These are phyloP conservation scores for Epinephelus cyanopodus DNA, from an alignment of 2,113 vertebrate species.

Conservation along the genomic window DNA sequence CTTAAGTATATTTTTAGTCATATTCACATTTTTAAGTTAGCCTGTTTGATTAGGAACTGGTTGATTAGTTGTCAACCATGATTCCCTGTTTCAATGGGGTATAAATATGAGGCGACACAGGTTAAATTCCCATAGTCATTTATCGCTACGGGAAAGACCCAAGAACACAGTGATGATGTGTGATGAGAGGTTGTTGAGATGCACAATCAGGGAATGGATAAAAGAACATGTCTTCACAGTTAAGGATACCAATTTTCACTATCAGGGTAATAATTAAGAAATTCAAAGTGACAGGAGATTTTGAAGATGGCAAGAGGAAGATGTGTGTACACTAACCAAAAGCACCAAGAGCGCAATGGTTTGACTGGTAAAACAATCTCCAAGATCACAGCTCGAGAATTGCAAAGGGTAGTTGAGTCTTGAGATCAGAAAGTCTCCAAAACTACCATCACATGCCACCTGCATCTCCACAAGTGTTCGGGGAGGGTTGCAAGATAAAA, in stretches of 20 bases:
- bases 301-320: too few relatives aligned
- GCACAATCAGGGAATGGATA: background rate
- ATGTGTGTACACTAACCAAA: too few relatives aligned
- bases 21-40: too few relatives aligned
- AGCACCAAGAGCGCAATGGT: background rate
- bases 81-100: background rate
- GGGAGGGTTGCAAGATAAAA: background rate
- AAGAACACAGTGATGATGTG: background rate
- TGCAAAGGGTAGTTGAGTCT: background rate
- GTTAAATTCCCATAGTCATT: background rate
- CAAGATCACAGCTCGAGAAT: background rate
- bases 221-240: too few relatives aligned
- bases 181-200: background rate
- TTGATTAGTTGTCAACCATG: too few relatives aligned
- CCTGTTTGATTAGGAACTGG: too few relatives aligned
- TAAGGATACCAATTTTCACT: too few relatives aligned
- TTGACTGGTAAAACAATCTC: background rate
- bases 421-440: background rate
- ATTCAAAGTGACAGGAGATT: too few relatives aligned
- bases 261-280: too few relatives aligned
- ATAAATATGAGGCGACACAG: background rate
- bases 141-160: background rate
- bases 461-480: too few relatives aligned
- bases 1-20: too few relatives aligned
- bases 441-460: background rate